Conservation (phyloP, 2,888 invertebrate genomes). For the Caenorhabditis uteleia region DNA sequence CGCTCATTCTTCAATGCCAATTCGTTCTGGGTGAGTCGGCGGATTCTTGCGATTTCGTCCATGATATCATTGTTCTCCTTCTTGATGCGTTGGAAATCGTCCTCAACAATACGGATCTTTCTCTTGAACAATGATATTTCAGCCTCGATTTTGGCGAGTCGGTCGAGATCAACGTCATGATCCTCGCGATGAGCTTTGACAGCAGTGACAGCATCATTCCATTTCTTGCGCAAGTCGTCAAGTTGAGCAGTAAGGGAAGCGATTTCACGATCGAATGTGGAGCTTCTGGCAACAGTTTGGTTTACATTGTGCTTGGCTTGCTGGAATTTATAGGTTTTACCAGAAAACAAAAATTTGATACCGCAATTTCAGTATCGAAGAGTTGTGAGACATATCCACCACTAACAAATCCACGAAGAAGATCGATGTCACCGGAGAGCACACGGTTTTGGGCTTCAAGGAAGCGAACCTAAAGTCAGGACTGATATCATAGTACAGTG, state of each 20-base stretch:
- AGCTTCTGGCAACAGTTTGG: constrained; percentile 10
- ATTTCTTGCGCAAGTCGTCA: constrained; percentile 41
- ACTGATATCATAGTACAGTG: constrained; percentile 14
- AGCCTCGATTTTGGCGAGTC: constrained; percentile 71
- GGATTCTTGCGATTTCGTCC: constrained; percentile 65
- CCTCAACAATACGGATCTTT: constrained; percentile 48
- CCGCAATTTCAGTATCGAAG: constrained; percentile 22
- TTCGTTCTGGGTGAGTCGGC: constrained; percentile 59
- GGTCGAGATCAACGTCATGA: constrained; percentile 71
- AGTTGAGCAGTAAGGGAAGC: constrained; percentile 13
- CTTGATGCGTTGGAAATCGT: constrained; percentile 67
- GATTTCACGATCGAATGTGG: constrained; percentile 15
- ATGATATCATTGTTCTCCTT: constrained; percentile 69
- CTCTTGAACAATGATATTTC: constrained; percentile 68
- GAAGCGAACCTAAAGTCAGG: constrained; percentile 64
- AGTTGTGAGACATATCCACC: constrained; percentile 13
- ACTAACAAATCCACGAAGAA: constrained; percentile 26
- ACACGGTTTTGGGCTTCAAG: constrained; percentile 69
- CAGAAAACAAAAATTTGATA: too few relatives aligned
- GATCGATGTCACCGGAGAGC: constrained; percentile 64
- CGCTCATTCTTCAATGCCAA: constrained; percentile 25
- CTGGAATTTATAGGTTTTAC: too few relatives aligned
- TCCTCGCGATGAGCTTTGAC: constrained; percentile 67
- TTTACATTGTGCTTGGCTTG: constrained; percentile 26
- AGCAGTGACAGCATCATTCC: constrained; percentile 58